Evolutionary conservation across 2,113 vertebrate genomes (phyloP).

Genomic region (Chelonoidis abingdonii): DNA sequence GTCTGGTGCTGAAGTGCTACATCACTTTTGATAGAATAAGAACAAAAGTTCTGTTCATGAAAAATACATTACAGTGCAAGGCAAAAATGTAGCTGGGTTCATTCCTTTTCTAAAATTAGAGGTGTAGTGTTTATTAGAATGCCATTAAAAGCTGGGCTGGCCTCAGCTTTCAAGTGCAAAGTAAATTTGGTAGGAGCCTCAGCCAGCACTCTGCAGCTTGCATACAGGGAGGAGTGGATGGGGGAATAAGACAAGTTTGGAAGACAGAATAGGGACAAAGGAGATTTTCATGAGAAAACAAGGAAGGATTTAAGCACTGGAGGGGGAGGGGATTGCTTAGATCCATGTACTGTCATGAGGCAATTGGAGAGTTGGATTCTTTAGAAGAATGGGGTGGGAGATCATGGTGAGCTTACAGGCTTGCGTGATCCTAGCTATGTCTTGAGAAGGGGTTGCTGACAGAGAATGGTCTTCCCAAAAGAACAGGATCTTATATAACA

Average conservation of each 20-base stretch:
- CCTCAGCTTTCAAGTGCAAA: not conserved
- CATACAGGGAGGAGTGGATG: not conserved
- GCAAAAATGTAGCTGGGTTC: slow-evolving; percentile 31
- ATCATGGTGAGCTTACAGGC: not conserved
- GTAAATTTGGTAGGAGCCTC: not conserved
- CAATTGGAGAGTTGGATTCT: not conserved
- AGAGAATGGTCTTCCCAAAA: not conserved
- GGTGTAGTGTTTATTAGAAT: not conserved
- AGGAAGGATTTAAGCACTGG: not conserved
- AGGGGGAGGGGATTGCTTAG: too few relatives aligned
- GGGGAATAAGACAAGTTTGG: not conserved
- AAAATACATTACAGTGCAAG: slow-evolving; percentile 29
- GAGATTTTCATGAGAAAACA: not conserved
- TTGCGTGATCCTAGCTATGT: not conserved
- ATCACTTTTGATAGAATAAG: slow-evolving; percentile 58
- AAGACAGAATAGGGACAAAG: not conserved
- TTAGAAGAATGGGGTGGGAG: not conserved
- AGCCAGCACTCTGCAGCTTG: not conserved
- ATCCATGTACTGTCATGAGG: not conserved
- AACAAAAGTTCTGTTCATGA: slow-evolving; percentile 42
- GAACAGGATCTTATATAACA: not conserved
- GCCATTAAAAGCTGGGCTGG: not conserved
- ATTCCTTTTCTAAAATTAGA: slow-evolving; percentile 50
- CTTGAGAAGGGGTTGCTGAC: not conserved
- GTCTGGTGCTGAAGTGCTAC: slow-evolving; percentile 1